Evolutionary conservation across 1,140 invertebrate species (phyloP).

Genomic region (Drosophila neocordata): DNA sequence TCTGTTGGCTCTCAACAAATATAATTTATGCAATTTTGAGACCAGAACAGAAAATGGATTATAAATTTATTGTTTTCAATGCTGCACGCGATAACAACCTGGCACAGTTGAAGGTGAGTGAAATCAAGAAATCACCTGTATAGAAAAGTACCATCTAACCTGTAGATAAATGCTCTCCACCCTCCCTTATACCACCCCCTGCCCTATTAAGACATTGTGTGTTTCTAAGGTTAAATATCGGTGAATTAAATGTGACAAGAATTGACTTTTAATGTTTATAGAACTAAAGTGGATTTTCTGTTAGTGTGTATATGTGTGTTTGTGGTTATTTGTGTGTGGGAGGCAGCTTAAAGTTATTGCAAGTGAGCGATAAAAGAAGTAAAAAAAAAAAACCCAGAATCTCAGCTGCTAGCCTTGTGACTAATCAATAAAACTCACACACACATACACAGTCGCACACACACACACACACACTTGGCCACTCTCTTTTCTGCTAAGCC

Average conservation of each 20-base stretch:
- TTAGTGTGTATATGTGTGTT: neutral
- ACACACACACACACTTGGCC: conserved; percentile 5
- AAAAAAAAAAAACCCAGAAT: conserved; percentile 27
- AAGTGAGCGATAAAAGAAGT: conserved; percentile 3
- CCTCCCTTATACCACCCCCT: no score
- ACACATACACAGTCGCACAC: conserved; percentile 40
- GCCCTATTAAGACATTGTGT: no score
- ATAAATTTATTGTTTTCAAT: conserved; percentile 79
- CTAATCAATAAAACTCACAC: conserved; percentile 78
- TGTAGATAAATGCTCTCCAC: no score
- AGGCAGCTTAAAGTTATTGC: neutral
- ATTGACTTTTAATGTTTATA: conserved; percentile 6
- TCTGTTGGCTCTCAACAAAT: conserved; percentile 7
- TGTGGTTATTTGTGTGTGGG: neutral
- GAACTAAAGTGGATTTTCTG: neutral
- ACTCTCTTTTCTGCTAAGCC: conserved; percentile 27
- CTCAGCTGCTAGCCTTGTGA: conserved; percentile 73
- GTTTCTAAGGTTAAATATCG: conserved; percentile 7
- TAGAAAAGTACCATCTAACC: no score
- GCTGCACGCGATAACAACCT: conserved; percentile 79
- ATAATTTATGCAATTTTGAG: conserved; percentile 7
- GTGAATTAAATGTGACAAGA: conserved; percentile 53
- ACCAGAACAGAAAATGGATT: conserved; percentile 62
- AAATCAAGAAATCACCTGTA: no score
- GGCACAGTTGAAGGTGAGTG: conserved; percentile 74